Conservation (phyloP, 2,797 vertebrate genomes). For the Propithecus perrieri region DNA sequence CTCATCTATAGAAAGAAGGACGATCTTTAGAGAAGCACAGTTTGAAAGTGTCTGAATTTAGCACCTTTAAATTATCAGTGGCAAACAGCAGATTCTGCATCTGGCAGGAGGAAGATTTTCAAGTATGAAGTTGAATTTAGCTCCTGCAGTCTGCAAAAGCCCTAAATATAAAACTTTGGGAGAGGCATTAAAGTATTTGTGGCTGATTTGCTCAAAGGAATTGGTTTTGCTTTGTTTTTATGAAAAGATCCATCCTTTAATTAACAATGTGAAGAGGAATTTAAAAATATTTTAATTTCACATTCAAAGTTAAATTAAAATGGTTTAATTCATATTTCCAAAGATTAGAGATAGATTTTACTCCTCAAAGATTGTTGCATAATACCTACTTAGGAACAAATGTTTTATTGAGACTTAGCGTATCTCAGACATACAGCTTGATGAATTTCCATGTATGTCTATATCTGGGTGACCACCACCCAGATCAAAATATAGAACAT, state of each 20-base stretch:
- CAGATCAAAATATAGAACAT: neutral
- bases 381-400: neutral
- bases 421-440: neutral
- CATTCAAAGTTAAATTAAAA: constrained; percentile 12
- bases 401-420: neutral
- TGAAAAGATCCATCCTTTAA: constrained; percentile 12
- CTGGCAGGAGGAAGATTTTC: constrained; percentile 9
- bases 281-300: constrained; percentile 44
- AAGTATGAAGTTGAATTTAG: neutral
- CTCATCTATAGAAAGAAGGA: neutral
- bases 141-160: neutral
- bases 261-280: neutral
- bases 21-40: neutral
- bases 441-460: neutral
- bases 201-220: neutral
- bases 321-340: constrained; percentile 24
- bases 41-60: constrained; percentile 34
- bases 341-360: neutral
- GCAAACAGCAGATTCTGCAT: neutral
- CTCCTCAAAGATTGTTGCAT: constrained; percentile 14
- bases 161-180: neutral
- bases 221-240: constrained; percentile 17
- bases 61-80: neutral
- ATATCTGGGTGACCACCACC: neutral
- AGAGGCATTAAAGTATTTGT: neutral